Base-by-base conservation (phyloP, 2,888 invertebrate genomes). In the Antheraea assamensis region DNA sequence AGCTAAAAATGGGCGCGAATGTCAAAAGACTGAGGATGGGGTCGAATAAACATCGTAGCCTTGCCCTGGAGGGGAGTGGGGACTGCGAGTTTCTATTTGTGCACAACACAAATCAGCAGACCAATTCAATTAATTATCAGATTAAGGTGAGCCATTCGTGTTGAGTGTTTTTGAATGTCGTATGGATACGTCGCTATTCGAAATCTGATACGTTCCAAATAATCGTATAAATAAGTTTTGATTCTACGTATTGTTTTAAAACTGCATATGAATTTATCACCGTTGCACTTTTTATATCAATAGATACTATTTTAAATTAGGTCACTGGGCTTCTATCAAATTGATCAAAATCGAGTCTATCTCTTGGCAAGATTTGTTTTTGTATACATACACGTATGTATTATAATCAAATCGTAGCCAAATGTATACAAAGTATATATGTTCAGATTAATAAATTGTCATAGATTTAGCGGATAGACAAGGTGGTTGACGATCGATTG, bases 81-180 rank as follows among this genome's bases (percentile, higher is more conserved):
- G 88, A 88, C 87, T 78, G 87, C 82, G 85, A 85, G 83, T 79
- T 82, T 89, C 94, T 95, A 94, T 95, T 94, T 94, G 90, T 88
- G 94, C 90, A 82, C 90, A 88, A 87, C 90, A 93, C 94, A 94
- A 94, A 95, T 94, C 94, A 94, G 87, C 89, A 89, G 91, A 91
- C 92, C 88, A 87, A 90, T 91, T 93, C 92, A 92, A 95, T 95
- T 94, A 94, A 95, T 95, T 93, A 94, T 93, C 87, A 92, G 93
- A 94, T 95, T 94, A 94, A 94, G 92, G 94, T 93, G 94, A 92
- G 92, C 91, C 86, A 92, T 90, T 88, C 88, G 83, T 87, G 87
- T 82, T 82, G 81, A 85, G 85, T 87, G 89, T 86, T 92, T 90
- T 91, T 92, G 90, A 86, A 87, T 82, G 86, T 87, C 85, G 82